Conservation (phyloP, 2,113 vertebrate species). For the Pseudolaguvia tuberculata region DNA sequence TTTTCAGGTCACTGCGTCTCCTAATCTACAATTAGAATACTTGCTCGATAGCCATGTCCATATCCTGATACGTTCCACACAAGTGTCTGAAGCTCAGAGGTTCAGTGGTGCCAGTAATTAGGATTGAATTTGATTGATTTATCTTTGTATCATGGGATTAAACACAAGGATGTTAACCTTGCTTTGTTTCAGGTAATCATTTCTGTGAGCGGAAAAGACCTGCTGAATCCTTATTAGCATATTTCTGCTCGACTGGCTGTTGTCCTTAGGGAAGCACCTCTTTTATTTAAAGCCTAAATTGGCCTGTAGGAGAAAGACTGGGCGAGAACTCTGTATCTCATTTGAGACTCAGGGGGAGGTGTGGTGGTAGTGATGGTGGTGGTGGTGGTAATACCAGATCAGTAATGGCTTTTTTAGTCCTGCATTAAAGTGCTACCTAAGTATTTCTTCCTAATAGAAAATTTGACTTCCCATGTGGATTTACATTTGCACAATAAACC, state of each 20-base stretch:
- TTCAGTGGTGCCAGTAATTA: not conserved
- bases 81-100: not conserved
- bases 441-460: not conserved
- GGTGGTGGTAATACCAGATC: conserved; percentile 10
- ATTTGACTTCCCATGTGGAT: not conserved
- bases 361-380: too few relatives aligned
- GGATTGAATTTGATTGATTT: not conserved
- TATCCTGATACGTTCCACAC: not conserved
- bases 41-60: not conserved
- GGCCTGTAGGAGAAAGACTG: not conserved
- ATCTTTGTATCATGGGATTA: not conserved
- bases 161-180: not conserved
- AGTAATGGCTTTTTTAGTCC: conserved; percentile 10
- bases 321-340: conserved; percentile 15
- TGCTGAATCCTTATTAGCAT: conserved; percentile 11
- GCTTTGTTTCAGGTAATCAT: not conserved
- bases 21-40: not conserved
- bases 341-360: not conserved
- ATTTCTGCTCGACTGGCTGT: not conserved
- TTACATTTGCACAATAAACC: too few relatives aligned
- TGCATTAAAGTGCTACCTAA: conserved; percentile 4
- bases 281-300: conserved; percentile 20
- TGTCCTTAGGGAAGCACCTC: not conserved
- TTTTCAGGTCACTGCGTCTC: not conserved
- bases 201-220: not conserved